Base-by-base conservation (phyloP, 2,113 vertebrate genomes). In the Blennius ocellaris region DNA sequence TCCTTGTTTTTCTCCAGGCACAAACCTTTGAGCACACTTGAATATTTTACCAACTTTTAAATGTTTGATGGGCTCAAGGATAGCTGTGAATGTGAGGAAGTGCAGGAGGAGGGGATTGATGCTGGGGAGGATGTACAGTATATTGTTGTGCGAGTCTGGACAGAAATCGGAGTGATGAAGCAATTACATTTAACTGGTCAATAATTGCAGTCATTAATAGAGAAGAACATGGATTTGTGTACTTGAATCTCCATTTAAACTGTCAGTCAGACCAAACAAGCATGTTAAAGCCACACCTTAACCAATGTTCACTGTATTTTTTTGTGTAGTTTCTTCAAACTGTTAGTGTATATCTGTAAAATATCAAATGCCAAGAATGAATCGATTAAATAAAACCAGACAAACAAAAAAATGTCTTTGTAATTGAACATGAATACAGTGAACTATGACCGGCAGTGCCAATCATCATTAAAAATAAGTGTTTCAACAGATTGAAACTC, bases 21-120 rank as follows among this genome's bases (percentile, higher is more conserved):
- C 66, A 83, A 86, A 86, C 82, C 76, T 87, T 82, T 70, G 69
- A 85, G 21, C 21, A 57, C 50, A 3, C 71, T 56, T 93, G 73
- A 92, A 93, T 93, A 92, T 92, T 93, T 94, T 47, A 94, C 82
- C 82, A 57, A 30, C 75, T 68, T 55, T 38, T 92, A 70, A 93
- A 92, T 86, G 70, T 88, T 91, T 92, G 87, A 93, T 91, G 79
- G 62, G 58, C 77, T 15, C 11, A 11, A 70, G 55, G 66, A 81
- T 40, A 64, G 70, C 39, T 55, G 73, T 10, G 58, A 68, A 56
- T 82, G 43, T 67, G 37, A 54, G 64, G 58, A 79, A 53, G 73
- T 56, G 62, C 58, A 45, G 39, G 60, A 53, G 14, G 47, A 70
- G 44, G 61, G 61, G 60, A 64, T 71, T 81, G 69, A 81, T 82